These are phyloP conservation scores for Anser cygnoides DNA, from an alignment of 2,113 vertebrate genomes.

Conservation along the genomic window DNA sequence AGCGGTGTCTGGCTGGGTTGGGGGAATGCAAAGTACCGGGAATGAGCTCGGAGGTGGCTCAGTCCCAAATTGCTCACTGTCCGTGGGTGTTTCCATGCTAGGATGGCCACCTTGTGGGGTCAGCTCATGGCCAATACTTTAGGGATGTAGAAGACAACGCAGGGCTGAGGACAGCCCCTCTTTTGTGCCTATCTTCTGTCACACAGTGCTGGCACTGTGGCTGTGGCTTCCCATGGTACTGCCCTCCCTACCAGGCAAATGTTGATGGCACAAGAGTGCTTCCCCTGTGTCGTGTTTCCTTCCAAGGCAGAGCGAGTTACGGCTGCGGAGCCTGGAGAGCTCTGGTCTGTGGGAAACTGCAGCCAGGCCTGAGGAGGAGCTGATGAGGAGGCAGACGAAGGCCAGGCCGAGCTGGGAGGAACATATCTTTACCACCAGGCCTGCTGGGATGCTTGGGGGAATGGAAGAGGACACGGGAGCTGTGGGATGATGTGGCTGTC, in stretches of 20 bases:
- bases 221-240: not conserved
- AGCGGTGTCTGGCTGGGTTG: not conserved
- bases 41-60: rapidly evolving
- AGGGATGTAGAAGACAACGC: not conserved
- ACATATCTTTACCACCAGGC: not conserved
- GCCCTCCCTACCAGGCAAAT: rapidly evolving
- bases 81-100: not conserved
- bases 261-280: not conserved
- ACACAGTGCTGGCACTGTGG: not conserved
- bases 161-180: not conserved
- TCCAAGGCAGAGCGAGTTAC: not conserved
- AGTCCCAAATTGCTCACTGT: rapidly evolving
- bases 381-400: constrained; percentile 24
- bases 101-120: not conserved
- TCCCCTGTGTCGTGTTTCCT: not conserved
- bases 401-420: not conserved
- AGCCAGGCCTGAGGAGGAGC: not conserved
- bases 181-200: not conserved
- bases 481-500: not conserved
- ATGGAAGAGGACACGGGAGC: not conserved
- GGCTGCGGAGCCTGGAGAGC: not conserved
- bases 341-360: constrained; percentile 7
- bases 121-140: not conserved
- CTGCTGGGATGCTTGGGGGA: not conserved
- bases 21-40: rapidly evolving